A percentile compares a stretch with the other conserved stretches of the same genome.
These are phyloP conservation scores for Drosophila grimshawi DNA, from an alignment of 1,140 invertebrate species.

Conservation along the genomic window DNA sequence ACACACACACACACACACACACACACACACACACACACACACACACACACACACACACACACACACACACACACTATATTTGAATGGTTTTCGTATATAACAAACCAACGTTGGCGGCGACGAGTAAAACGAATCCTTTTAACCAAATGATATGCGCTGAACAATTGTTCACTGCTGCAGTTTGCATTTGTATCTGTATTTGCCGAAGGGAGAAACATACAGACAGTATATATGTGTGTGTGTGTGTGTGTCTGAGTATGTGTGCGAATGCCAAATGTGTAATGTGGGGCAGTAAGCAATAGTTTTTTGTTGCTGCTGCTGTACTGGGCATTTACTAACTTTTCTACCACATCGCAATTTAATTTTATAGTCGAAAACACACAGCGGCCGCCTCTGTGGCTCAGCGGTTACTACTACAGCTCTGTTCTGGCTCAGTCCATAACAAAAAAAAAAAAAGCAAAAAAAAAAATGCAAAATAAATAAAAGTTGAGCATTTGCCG, in stretches of 20 bases:
- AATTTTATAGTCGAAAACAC: slow-evolving; percentile 83
- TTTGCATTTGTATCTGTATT: slow-evolving; percentile 20
- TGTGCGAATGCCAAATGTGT: slow-evolving; percentile 58
- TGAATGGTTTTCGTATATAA: slow-evolving; percentile 25
- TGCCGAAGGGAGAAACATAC: too few species aligned
- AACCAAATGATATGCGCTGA: slow-evolving; percentile 80
- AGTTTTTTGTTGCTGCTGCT: slow-evolving; percentile 58
- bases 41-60: slow-evolving; percentile 11
- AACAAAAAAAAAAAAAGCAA: neutral
- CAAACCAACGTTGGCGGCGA: slow-evolving; percentile 48
- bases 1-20: slow-evolving; percentile 36
- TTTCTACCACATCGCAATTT: slow-evolving; percentile 81
- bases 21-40: too few species aligned
- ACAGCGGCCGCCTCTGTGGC: slow-evolving; percentile 65
- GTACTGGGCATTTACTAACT: slow-evolving; percentile 73
- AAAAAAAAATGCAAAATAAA: neutral
- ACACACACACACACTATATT: slow-evolving; percentile 11
- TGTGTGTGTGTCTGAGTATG: slow-evolving; percentile 22
- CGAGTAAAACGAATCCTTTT: slow-evolving; percentile 79
- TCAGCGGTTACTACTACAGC: slow-evolving; percentile 30
- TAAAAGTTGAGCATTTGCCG: slow-evolving; percentile 37
- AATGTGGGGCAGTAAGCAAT: slow-evolving; percentile 78
- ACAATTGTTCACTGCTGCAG: slow-evolving; percentile 76
- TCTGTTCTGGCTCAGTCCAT: slow-evolving; percentile 1
- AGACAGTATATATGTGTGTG: neutral